Percentiles rank a stretch among this genome's conserved stretches.
phyloP scores from a whole-genome alignment of 2,888 invertebrate species.

The Clostera curtula region DNA sequence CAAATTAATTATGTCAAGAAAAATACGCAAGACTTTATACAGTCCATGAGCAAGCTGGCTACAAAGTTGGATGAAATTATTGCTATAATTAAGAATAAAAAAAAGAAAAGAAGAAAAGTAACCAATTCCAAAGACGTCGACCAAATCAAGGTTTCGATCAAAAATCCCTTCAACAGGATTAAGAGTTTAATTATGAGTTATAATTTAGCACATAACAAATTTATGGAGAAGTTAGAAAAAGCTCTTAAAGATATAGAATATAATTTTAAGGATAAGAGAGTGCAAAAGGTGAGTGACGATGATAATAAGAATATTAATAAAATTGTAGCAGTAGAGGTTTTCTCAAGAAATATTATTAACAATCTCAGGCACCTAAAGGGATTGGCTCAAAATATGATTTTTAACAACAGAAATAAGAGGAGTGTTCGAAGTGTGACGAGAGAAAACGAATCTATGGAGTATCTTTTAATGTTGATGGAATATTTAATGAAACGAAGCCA shows the following conservation, averaged over 20 bases:
- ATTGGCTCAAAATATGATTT: constrained; percentile 34
- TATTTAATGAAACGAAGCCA: constrained; percentile 46
- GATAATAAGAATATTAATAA: constrained; percentile 14
- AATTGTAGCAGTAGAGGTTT: constrained; percentile 28
- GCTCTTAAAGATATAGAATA: constrained; percentile 29
- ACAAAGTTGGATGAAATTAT: constrained; percentile 42
- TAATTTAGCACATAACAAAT: constrained; percentile 45
- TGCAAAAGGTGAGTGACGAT: constrained; percentile 15
- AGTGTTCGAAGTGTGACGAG: constrained; percentile 15
- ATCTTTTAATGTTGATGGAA: constrained; percentile 52
- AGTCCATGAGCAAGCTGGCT: constrained; percentile 44
- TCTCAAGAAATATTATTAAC: constrained; percentile 42
- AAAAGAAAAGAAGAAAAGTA: too few species aligned
- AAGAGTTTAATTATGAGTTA: constrained; percentile 37
- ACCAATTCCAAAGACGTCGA: too few species aligned
- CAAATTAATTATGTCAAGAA: constrained; percentile 45
- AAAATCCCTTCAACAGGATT: constrained; percentile 28
- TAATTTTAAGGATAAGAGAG: constrained; percentile 11
- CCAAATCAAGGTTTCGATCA: too few species aligned
- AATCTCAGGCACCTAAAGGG: constrained; percentile 46
- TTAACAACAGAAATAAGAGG: constrained; percentile 33
- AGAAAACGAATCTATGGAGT: constrained; percentile 44
- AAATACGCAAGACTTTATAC: constrained; percentile 39
- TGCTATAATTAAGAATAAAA: constrained; percentile 23
- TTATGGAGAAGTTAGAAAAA: constrained; percentile 44